These are phyloP conservation scores for Trematocara variabile DNA, from an alignment of 2,113 vertebrate species.

Conservation along the genomic window DNA sequence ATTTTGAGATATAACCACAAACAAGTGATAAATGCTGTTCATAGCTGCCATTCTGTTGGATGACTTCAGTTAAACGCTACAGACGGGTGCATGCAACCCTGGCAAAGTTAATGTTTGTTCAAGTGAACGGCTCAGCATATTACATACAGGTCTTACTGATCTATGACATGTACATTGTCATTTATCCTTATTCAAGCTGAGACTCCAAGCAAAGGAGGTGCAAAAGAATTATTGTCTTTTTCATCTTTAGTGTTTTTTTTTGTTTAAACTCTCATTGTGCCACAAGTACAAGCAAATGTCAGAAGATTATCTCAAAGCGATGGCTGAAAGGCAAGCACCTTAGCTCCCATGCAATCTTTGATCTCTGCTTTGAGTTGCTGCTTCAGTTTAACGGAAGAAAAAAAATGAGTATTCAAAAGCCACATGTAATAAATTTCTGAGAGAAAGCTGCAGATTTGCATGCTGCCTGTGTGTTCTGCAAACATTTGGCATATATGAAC, in stretches of 20 bases:
- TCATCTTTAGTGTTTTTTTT: neutral
- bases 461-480: neutral
- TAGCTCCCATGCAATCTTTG: conserved; percentile 3
- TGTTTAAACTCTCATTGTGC: neutral
- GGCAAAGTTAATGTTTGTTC: neutral
- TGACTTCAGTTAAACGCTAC: neutral
- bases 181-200: neutral
- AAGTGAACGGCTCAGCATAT: neutral
- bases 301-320: conserved; percentile 43
- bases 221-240: neutral
- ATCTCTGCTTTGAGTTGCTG: conserved; percentile 1
- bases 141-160: neutral
- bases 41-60: neutral
- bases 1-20: neutral
- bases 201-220: neutral
- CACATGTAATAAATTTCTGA: neutral
- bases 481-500: neutral
- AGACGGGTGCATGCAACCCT: neutral
- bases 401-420: neutral
- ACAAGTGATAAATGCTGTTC: neutral
- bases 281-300: conserved; percentile 27
- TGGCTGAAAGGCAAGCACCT: conserved; percentile 8
- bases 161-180: neutral
- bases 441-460: neutral
- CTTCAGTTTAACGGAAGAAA: neutral